Conservation (phyloP, 2,797 vertebrate genomes). For the Coreius guichenoti region DNA sequence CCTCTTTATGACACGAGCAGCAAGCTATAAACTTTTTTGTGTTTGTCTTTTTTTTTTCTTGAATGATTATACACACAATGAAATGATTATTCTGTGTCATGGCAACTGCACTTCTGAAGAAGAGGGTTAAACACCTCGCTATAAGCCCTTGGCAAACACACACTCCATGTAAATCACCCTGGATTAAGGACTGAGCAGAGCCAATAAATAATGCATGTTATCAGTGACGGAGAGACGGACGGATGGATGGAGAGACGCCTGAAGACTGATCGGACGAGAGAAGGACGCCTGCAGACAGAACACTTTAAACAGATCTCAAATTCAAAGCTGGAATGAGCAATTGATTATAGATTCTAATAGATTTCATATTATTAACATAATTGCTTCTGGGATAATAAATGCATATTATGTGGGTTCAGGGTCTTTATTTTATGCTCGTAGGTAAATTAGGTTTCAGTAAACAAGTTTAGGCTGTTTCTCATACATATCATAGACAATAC, state of each 20-base stretch:
- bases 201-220: slow-evolving; percentile 53
- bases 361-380: too few species aligned
- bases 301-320: neutral
- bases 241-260: slow-evolving; percentile 10
- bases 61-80: slow-evolving; percentile 9
- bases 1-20: neutral
- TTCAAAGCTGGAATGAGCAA: neutral
- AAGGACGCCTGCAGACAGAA: neutral
- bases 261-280: slow-evolving; percentile 14
- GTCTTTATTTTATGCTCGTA: too few species aligned
- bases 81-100: neutral
- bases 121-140: slow-evolving; percentile 38
- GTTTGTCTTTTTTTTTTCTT: neutral
- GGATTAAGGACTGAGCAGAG: slow-evolving; percentile 51
- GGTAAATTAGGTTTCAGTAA: too few species aligned
- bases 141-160: slow-evolving; percentile 20
- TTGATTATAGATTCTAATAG: too few species aligned
- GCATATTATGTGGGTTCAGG: too few species aligned
- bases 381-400: too few species aligned
- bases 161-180: slow-evolving; percentile 61
- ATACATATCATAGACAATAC: too few species aligned
- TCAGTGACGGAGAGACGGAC: neutral
- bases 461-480: too few species aligned
- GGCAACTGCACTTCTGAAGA: neutral
- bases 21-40: neutral